phyloP scores from a whole-genome alignment of 2,888 invertebrate genomes.

The Cerastis leucographa region DNA sequence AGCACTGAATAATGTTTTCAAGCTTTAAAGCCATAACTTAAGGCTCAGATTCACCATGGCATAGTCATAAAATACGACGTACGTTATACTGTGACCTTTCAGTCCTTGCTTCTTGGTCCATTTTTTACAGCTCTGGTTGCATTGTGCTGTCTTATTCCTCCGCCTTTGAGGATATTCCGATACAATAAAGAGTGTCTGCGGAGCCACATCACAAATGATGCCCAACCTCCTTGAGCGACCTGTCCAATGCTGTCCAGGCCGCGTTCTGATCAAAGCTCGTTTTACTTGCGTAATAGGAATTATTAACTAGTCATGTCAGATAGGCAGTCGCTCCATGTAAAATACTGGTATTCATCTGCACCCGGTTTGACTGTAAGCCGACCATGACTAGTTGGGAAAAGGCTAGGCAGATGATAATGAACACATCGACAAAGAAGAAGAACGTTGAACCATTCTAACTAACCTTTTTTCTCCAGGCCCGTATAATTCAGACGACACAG shows the following conservation, averaged over 20 bases:
- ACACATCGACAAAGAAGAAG: background rate
- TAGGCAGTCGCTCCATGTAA: too few relatives aligned
- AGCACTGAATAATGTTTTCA: background rate
- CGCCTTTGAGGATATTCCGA: background rate
- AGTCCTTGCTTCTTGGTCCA: background rate
- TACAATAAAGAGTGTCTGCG: background rate
- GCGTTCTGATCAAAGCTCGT: background rate
- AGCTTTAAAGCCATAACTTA: background rate
- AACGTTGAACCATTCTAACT: background rate
- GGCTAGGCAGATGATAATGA: too few relatives aligned
- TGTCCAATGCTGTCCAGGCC: background rate
- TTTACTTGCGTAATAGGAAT: too few relatives aligned
- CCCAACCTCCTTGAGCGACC: background rate
- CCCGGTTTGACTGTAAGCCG: too few relatives aligned
- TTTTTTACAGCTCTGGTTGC: background rate
- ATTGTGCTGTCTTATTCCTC: background rate
- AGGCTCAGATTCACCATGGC: background rate
- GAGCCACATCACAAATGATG: background rate
- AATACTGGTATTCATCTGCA: too few relatives aligned
- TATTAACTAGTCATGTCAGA: too few relatives aligned
- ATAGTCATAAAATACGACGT: conserved; percentile 2
- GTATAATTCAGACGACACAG: conserved; percentile 92
- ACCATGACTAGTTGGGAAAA: too few relatives aligned
- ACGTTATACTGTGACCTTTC: background rate
- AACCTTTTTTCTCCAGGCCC: conserved; percentile 90